These are phyloP conservation scores for Procambarus clarkii DNA, from an alignment of 1,140 invertebrate genomes.

Conservation along the genomic window DNA sequence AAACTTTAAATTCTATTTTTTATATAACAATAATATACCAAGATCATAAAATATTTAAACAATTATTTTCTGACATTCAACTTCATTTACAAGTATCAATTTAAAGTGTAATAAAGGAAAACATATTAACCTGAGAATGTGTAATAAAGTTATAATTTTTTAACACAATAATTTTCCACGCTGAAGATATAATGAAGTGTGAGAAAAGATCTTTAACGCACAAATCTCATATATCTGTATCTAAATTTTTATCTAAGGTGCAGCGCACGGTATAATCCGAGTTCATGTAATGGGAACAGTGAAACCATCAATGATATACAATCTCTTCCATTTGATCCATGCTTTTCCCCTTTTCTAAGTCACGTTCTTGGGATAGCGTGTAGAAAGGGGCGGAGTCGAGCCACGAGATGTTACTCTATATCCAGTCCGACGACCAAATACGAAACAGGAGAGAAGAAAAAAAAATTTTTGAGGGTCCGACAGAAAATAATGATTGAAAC, in stretches of 20 bases:
- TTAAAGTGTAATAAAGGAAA: too few species aligned
- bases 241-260: slow-evolving; percentile 7
- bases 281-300: slow-evolving; percentile 27
- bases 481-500: slow-evolving; percentile 21
- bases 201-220: background rate
- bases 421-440: slow-evolving; percentile 9
- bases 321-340: slow-evolving; percentile 7
- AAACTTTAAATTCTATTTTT: too few species aligned
- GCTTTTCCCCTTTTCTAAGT: background rate
- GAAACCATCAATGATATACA: slow-evolving; percentile 43
- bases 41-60: too few species aligned
- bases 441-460: slow-evolving; percentile 3
- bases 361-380: slow-evolving; percentile 24
- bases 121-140: background rate
- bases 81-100: too few species aligned
- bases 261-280: slow-evolving; percentile 23
- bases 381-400: slow-evolving; percentile 28
- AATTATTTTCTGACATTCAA: too few species aligned
- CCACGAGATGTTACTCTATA: slow-evolving; percentile 26
- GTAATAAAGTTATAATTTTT: background rate
- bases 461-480: slow-evolving; percentile 1
- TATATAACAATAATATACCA: too few species aligned
- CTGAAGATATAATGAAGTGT: background rate
- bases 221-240: background rate
- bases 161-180: background rate